Percentiles rank a stretch among this genome's conserved stretches.
Conservation (phyloP, 2,113 vertebrate genomes). For the Gallinago jamesoni region DNA sequence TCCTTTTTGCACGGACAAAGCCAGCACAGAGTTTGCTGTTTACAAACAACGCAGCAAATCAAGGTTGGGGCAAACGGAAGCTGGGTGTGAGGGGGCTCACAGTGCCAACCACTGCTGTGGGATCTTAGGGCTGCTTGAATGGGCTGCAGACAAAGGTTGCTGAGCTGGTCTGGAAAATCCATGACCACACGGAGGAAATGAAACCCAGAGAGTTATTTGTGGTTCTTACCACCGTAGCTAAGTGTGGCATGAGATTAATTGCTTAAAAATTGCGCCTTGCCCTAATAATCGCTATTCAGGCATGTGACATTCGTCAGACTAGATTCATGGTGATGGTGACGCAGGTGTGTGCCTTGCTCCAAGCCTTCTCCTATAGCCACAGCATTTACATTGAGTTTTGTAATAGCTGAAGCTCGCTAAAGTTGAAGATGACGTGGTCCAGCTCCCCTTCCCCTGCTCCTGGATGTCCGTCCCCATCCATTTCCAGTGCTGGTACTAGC, state of each 20-base stretch:
- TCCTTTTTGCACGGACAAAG: not conserved
- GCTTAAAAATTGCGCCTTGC: not conserved
- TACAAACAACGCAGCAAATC: not conserved
- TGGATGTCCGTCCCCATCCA: not conserved
- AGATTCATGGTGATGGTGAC: not conserved
- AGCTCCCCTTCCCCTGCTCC: not conserved
- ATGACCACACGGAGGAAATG: not conserved
- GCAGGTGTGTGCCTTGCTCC: not conserved
- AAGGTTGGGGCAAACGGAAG: not conserved
- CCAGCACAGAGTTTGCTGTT: not conserved
- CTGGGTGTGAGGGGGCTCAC: not conserved
- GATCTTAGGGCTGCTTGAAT: not conserved
- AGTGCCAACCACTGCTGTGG: not conserved
- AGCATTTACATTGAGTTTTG: not conserved
- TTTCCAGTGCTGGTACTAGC: not conserved
- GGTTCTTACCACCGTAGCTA: not conserved
- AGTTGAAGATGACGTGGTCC: not conserved
- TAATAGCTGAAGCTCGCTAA: not conserved
- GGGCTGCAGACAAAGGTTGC: not conserved
- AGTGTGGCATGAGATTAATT: not conserved
- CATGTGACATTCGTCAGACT: not conserved
- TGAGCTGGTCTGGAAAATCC: constrained; percentile 39
- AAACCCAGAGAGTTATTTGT: constrained; percentile 11
- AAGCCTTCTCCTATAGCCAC: not conserved
- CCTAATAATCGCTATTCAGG: not conserved